phyloP scores from a whole-genome alignment of 2,113 vertebrate species.

The Oncorhynchus nerka region DNA sequence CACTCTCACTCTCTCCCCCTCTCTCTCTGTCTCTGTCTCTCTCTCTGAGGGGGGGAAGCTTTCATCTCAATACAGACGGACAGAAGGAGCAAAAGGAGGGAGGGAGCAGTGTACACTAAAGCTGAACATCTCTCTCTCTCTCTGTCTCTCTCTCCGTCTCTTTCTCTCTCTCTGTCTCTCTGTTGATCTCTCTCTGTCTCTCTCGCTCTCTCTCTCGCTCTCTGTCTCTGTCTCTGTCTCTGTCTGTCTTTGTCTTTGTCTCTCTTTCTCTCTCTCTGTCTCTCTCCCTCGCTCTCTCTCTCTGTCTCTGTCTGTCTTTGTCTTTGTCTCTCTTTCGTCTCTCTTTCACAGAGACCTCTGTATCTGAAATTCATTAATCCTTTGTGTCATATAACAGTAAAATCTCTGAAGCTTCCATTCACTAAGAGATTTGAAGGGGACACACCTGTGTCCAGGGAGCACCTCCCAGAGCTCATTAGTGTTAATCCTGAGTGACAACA shows the following conservation, averaged over 20 bases:
- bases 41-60: neutral
- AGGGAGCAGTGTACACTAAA: too few species aligned
- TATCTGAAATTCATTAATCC: too few species aligned
- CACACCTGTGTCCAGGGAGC: slow-evolving; percentile 42
- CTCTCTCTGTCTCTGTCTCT: neutral
- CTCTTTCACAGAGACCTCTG: too few species aligned
- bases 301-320: too few species aligned
- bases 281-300: too few species aligned
- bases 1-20: neutral
- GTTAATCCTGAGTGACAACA: slow-evolving; percentile 23
- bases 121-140: too few species aligned
- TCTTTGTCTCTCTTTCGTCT: neutral
- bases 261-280: neutral
- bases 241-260: neutral
- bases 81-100: neutral
- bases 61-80: neutral
- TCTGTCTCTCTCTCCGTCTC: too few species aligned
- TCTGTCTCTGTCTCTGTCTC: too few species aligned
- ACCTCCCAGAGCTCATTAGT: slow-evolving; percentile 15
- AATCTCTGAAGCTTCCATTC: neutral
- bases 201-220: neutral
- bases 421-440: neutral
- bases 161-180: too few species aligned
- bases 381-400: too few species aligned
- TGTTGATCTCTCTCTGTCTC: too few species aligned